Base-by-base conservation (phyloP, 2,797 vertebrate genomes). In the Corythornis leucogaster region DNA sequence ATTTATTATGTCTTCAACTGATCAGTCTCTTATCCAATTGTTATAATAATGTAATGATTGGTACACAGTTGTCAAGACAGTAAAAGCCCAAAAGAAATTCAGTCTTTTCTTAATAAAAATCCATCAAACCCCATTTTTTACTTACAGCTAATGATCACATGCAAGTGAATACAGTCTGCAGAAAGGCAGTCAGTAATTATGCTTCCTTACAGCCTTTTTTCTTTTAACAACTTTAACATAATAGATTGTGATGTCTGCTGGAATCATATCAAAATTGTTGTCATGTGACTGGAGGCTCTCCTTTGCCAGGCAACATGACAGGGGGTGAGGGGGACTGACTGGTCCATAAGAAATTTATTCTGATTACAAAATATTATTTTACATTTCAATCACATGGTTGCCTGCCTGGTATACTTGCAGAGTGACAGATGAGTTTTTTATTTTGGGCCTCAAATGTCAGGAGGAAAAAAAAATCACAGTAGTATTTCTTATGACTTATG, bases 1-100 rank as follows among this genome's bases (percentile, higher is more conserved):
- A 96, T 94, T 95, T 87, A 94, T 57, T 89, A 71, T 30, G 77
- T 58, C 85, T 94, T 85, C 74, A 68, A 80, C 19, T 91, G 85
- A 93, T 94, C 94, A 89, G 67, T 62, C 84, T 95, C 59, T 86
- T 50, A 67, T 43, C 89, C 83, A 66, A 91, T 24, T 87, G 67
- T 85, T 83, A 24, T 33, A 89, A 87, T 61, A 94, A 87, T 2
- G 2, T 87, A 93, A 95, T 6, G 20, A 88, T 46, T 21, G 17
- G 79, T 80, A 76, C 78, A 80, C 42, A 67, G 70, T 80, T 96
- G 87, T 96, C 89, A 90, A 78, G 66, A 80, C 0, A 87, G 68
- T 55, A 81, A 84, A 85, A 92, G 30, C 17, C n/a, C 31, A 79
- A 95, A 94, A 57, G 48, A 93, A 94, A 89, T 61, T 82, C 42